These are phyloP conservation scores for Drosophila conformis DNA, from an alignment of 2,888 invertebrate genomes.

Conservation along the genomic window DNA sequence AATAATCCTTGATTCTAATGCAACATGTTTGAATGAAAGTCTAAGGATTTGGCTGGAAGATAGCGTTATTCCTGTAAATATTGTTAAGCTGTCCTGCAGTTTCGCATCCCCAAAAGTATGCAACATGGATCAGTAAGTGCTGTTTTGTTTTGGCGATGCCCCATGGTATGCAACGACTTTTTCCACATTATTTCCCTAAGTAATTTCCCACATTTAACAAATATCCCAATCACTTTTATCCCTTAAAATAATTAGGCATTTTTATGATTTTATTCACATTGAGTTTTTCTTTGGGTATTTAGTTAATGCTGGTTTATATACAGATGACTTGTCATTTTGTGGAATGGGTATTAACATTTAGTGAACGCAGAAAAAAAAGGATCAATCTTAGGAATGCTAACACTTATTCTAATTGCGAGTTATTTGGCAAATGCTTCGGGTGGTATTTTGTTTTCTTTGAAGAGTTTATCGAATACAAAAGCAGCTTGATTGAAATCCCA, in stretches of 20 bases:
- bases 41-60: not conserved
- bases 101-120: not conserved
- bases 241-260: not conserved
- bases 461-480: constrained; percentile 91
- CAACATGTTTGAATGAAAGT: not conserved
- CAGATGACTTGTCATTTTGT: not conserved
- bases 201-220: not conserved
- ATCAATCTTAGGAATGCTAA: not conserved
- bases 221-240: not conserved
- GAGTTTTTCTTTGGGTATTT: not conserved
- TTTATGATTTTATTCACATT: not conserved
- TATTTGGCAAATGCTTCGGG: constrained; percentile 92
- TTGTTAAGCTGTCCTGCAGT: not conserved
- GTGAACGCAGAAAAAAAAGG: not conserved
- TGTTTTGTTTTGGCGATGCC: not conserved
- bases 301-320: not conserved
- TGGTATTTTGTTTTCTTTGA: constrained; percentile 92
- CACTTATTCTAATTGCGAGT: constrained; percentile 59
- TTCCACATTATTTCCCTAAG: not conserved
- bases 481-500: constrained; percentile 94
- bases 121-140: accelerated
- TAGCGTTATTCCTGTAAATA: not conserved
- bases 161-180: not conserved
- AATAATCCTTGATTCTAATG: not conserved
- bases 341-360: not conserved